Percentiles rank a stretch among this genome's conserved stretches.
Conservation (phyloP, 2,113 vertebrate genomes). For the Cardinalis cardinalis region DNA sequence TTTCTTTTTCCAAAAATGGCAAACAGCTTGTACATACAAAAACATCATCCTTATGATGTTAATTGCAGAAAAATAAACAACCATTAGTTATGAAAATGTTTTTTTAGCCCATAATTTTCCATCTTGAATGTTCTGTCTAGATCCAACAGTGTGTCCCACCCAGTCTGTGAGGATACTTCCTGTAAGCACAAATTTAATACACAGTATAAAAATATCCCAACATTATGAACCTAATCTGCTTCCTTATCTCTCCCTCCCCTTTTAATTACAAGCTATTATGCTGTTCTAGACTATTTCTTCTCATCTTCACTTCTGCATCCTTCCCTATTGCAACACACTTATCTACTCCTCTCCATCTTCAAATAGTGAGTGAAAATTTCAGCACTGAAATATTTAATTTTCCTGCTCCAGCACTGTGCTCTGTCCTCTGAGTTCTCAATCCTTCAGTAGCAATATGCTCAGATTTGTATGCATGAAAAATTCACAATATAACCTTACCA, state of each 20-base stretch:
- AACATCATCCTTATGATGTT: background rate
- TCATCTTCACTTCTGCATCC: background rate
- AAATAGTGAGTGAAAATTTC: background rate
- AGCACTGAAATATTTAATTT: background rate
- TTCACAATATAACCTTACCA: background rate
- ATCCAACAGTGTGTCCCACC: background rate
- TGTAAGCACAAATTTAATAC: background rate
- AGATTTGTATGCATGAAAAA: slow-evolving; percentile 6
- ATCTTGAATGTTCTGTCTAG: background rate
- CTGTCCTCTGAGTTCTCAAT: background rate
- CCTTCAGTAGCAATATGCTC: background rate
- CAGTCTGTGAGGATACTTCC: background rate
- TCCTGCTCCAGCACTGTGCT: background rate
- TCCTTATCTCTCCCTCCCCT: background rate
- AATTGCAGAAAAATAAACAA: background rate
- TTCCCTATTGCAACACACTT: background rate
- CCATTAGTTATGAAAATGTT: background rate
- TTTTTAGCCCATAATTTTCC: background rate
- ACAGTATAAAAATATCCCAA: background rate
- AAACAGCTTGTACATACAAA: background rate
- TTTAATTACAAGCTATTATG: background rate
- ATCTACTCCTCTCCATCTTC: background rate
- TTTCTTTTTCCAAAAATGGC: background rate
- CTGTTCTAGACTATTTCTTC: background rate
- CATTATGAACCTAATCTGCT: background rate